Conservation (phyloP, 2,113 vertebrate species). For the Boleophthalmus pectinirostris region DNA sequence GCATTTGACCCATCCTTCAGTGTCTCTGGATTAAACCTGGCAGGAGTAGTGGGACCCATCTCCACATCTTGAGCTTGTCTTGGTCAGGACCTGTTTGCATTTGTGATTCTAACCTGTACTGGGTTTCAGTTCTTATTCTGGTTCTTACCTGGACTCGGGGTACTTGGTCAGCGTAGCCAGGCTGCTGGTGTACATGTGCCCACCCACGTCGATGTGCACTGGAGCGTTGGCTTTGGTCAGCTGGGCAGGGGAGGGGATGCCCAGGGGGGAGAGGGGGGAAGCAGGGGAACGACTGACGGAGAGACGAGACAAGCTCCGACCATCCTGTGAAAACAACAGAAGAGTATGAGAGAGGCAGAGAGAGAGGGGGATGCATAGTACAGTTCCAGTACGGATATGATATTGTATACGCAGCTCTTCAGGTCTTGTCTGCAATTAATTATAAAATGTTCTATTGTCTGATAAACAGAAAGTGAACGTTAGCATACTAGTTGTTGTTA, state of each 20-base stretch:
- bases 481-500: no score
- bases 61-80: no score
- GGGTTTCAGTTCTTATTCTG: neutral
- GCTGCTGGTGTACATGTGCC: conserved; percentile 95
- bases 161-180: conserved; percentile 90
- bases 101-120: neutral
- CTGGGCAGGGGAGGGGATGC: conserved; percentile 90
- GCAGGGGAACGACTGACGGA: conserved; percentile 91
- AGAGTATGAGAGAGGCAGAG: neutral
- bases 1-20: no score
- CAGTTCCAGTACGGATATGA: no score
- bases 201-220: conserved; percentile 91
- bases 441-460: no score
- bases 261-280: conserved; percentile 89
- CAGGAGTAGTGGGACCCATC: no score
- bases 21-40: no score
- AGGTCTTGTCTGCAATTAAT: no score
- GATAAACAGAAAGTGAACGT: no score
- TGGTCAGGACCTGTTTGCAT: no score
- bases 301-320: conserved; percentile 90
- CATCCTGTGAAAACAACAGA: conserved; percentile 74
- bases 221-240: conserved; percentile 93
- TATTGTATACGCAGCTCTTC: no score
- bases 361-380: neutral
- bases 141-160: conserved; percentile 88